Evolutionary conservation across 2,113 vertebrate genomes (phyloP).

Genomic region (Sakesphorus luctuosus): DNA sequence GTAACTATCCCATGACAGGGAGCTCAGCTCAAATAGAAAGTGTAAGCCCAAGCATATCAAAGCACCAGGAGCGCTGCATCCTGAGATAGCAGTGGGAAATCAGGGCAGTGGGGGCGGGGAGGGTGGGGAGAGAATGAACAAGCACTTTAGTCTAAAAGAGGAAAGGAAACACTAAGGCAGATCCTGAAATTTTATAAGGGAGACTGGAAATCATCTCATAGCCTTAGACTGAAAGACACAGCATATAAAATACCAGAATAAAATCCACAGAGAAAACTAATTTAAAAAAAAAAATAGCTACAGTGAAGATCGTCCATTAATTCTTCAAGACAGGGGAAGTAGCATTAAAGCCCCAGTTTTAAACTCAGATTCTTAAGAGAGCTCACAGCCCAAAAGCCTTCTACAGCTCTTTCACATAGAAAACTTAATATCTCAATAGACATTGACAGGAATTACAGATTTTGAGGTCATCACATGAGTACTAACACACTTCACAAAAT

Average conservation of each 20-base stretch:
- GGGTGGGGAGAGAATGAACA: background rate
- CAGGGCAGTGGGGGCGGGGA: background rate
- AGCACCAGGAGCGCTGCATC: constrained; percentile 17
- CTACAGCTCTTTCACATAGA: background rate
- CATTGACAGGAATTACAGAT: background rate
- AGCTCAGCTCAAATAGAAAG: constrained; percentile 60
- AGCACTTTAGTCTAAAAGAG: background rate
- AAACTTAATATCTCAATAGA: background rate
- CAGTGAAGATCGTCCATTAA: background rate
- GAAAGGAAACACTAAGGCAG: background rate
- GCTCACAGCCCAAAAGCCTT: background rate
- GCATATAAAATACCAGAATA: background rate
- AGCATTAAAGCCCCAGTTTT: background rate
- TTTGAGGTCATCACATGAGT: background rate
- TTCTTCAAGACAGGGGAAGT: background rate
- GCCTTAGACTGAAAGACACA: background rate
- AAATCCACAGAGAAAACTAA: background rate
- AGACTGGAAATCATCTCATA: background rate
- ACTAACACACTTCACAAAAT: background rate
- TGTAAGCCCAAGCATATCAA: constrained; percentile 31
- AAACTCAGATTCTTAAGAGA: background rate
- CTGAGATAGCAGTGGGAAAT: constrained; percentile 6
- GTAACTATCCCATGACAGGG: constrained; percentile 60
- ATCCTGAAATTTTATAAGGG: background rate
- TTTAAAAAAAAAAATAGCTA: background rate